phyloP scores from a whole-genome alignment of 1,140 invertebrate species.

The Bombus ignitus region DNA sequence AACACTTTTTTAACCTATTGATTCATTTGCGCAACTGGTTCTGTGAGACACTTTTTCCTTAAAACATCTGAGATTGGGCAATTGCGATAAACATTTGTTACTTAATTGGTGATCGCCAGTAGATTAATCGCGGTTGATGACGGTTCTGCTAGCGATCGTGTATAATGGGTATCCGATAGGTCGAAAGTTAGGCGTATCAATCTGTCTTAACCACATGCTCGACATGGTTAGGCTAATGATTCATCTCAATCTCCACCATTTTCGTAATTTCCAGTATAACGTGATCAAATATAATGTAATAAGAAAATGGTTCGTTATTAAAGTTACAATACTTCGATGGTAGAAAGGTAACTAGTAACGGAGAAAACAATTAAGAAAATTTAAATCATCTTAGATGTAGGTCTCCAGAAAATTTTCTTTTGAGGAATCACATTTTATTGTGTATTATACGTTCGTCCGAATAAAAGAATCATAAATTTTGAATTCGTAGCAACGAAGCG shows the following conservation, averaged over 20 bases:
- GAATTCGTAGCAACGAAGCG: neutral
- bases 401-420: neutral
- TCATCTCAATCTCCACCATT: slow-evolving; percentile 23
- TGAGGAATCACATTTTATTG: neutral
- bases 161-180: slow-evolving; percentile 57
- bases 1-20: no score
- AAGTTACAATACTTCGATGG: no score
- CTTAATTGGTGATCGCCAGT: slow-evolving; percentile 23
- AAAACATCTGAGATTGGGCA: neutral
- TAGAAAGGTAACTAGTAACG: no score
- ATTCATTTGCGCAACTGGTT: neutral
- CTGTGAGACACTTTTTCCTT: neutral
- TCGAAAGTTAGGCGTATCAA: slow-evolving; percentile 56
- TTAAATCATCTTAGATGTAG: no score
- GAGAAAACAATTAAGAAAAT: no score
- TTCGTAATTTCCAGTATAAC: neutral
- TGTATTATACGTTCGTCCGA: neutral
- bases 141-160: slow-evolving; percentile 41
- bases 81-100: slow-evolving; percentile 19
- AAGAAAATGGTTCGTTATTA: no score
- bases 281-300: no score
- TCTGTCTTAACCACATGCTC: slow-evolving; percentile 49
- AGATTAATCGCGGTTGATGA: slow-evolving; percentile 48
- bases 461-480: neutral
- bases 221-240: slow-evolving; percentile 35